Conservation (phyloP, 2,888 invertebrate genomes). For the Coecobrya sp. region DNA sequence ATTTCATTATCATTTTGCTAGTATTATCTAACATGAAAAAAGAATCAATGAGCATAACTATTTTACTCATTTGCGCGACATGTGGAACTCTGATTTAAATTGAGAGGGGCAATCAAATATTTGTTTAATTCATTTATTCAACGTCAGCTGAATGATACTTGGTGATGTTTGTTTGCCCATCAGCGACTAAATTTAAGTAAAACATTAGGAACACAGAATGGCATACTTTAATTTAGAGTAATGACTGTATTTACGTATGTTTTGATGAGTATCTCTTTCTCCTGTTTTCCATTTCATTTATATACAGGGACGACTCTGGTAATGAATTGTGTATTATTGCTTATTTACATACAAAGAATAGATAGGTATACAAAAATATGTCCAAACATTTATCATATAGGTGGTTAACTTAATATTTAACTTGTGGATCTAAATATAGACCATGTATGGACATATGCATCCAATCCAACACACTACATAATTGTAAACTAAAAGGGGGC, state of each 20-base stretch:
- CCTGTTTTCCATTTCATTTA: constrained; percentile 38
- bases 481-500: neutral
- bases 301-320: neutral
- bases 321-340: neutral
- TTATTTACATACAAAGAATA: constrained; percentile 46
- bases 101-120: constrained; percentile 42
- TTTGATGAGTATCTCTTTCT: neutral
- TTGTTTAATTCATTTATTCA: constrained; percentile 46
- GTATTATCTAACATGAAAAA: too few relatives aligned
- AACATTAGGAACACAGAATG: neutral
- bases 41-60: too few relatives aligned
- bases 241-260: too few relatives aligned
- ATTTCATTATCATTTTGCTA: too few relatives aligned
- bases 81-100: neutral
- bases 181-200: neutral
- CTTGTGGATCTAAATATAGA: neutral
- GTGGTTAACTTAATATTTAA: neutral
- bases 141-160: neutral
- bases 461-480: neutral
- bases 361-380: neutral
- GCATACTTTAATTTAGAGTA: neutral
- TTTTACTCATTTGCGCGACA: too few relatives aligned
- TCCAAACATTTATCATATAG: neutral
- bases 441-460: neutral
- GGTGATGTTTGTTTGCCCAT: constrained; percentile 48